phyloP scores from a whole-genome alignment of 1,140 invertebrate species.

The Monomorium pharaonis region DNA sequence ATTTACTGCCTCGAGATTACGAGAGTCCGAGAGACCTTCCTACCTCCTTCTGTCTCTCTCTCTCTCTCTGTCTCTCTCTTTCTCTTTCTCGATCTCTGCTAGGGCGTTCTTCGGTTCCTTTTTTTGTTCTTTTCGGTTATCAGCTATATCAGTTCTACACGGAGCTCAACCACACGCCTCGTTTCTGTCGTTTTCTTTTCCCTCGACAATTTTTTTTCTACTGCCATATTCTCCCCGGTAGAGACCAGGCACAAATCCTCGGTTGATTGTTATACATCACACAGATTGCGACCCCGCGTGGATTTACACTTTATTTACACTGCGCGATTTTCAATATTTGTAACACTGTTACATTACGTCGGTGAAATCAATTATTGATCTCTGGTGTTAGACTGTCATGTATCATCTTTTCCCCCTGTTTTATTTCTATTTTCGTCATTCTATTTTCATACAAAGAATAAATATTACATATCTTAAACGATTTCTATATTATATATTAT shows the following conservation, averaged over 20 bases:
- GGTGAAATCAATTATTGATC: neutral
- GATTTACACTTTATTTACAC: conserved; percentile 7
- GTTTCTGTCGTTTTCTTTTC: conserved; percentile 6
- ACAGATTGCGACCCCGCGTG: neutral
- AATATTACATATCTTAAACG: neutral
- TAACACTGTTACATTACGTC: neutral
- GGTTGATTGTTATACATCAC: conserved; percentile 21
- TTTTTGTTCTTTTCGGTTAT: conserved; percentile 39
- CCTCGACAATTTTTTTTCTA: neutral
- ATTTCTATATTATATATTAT: neutral
- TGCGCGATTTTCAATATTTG: neutral
- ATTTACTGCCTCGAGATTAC: conserved; percentile 49
- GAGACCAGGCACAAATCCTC: conserved; percentile 1
- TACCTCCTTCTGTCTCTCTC: conserved; percentile 5
- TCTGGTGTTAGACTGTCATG: neutral
- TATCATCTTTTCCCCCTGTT: neutral
- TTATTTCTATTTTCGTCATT: neutral
- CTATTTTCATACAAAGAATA: neutral
- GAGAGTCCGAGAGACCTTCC: conserved; percentile 34
- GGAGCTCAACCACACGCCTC: neutral
- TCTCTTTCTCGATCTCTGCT: conserved; percentile 10
- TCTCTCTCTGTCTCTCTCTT: neutral
- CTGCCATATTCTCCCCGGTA: neutral
- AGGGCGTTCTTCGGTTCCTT: neutral
- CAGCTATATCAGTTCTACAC: conserved; percentile 55